Conservation (phyloP, 2,113 vertebrate genomes). For the Australoheros scitulus region DNA sequence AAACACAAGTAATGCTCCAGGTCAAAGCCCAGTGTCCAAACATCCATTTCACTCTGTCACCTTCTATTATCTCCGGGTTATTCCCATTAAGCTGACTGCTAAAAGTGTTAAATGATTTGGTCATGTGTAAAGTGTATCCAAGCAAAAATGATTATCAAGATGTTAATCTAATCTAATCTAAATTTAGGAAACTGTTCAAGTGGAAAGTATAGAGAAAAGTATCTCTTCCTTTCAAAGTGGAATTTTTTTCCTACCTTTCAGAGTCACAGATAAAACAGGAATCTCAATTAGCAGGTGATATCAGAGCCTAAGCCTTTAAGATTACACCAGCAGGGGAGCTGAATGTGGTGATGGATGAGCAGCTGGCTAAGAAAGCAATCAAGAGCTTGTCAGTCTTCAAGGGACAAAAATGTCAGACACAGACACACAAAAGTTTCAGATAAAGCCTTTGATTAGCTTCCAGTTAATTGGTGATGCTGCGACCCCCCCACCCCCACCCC, state of each 20-base stretch:
- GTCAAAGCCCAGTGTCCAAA: conserved; percentile 47
- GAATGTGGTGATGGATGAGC: conserved; percentile 8
- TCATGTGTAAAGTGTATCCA: conserved; percentile 59
- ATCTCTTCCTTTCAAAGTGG: neutral
- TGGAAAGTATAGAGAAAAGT: conserved; percentile 13
- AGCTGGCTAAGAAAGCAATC: neutral
- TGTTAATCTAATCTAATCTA: conserved; percentile 50
- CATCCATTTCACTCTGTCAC: conserved; percentile 55
- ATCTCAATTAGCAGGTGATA: conserved; percentile 15
- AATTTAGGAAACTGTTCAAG: conserved; percentile 28
- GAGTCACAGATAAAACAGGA: neutral
- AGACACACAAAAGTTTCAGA: conserved; percentile 7
- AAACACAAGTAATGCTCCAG: conserved; percentile 19
- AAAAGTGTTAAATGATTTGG: conserved; percentile 52
- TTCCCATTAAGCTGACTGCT: conserved; percentile 44
- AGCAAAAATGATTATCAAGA: conserved; percentile 51
- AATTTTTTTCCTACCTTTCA: neutral
- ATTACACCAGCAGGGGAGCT: neutral
- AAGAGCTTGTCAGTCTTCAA: neutral
- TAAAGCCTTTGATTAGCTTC: conserved; percentile 18
- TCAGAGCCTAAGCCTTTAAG: neutral
- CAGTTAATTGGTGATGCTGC: conserved; percentile 2
- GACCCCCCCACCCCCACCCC: neutral
- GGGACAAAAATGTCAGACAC: neutral
- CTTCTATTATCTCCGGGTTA: conserved; percentile 57